Evolutionary conservation across 2,113 vertebrate genomes (phyloP).

Genomic region (Thymallus thymallus): DNA sequence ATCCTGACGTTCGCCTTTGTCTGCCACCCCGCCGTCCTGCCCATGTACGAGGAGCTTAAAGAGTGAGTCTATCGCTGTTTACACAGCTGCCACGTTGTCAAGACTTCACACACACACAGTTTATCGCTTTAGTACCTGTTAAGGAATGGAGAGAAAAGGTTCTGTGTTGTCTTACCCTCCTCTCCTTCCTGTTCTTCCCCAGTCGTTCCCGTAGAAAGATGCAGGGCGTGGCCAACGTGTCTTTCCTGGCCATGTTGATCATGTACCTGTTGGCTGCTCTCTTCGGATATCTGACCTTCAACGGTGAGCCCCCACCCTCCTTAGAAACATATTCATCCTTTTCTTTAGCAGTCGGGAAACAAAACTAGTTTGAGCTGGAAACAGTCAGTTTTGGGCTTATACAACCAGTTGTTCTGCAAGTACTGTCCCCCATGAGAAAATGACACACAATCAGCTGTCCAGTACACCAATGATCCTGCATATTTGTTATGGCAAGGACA

Average conservation of each 20-base stretch:
- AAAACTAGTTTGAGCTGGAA: neutral
- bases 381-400: too few species aligned
- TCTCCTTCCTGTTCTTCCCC: conserved; percentile 30
- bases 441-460: too few species aligned
- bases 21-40: conserved; percentile 94
- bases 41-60: conserved; percentile 97
- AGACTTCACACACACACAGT: neutral
- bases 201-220: conserved; percentile 92
- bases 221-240: conserved; percentile 95
- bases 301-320: conserved; percentile 71
- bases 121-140: neutral
- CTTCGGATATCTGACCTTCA: conserved; percentile 97
- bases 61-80: conserved; percentile 73
- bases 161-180: conserved; percentile 6
- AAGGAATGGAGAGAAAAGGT: neutral
- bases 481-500: conserved; percentile 34
- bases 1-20: conserved; percentile 97
- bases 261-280: conserved; percentile 97
- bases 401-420: conserved; percentile 22
- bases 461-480: neutral
- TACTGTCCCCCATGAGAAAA: too few species aligned
- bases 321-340: neutral
- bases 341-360: neutral
- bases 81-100: neutral
- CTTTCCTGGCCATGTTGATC: conserved; percentile 94